Conservation (phyloP, 2,113 vertebrate genomes). For the Macheiramphus alcinus region DNA sequence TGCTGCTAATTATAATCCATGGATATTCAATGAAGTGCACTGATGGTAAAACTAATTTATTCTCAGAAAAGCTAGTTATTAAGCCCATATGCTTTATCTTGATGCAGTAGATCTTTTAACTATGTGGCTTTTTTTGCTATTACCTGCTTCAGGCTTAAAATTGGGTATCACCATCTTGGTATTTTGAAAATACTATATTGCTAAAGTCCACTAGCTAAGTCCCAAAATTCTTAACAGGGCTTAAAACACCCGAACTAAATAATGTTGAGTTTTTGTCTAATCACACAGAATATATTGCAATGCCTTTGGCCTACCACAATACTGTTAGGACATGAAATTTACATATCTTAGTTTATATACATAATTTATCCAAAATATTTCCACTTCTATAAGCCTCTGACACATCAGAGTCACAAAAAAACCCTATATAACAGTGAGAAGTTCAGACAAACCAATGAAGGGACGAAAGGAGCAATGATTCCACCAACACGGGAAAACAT, state of each 20-base stretch:
- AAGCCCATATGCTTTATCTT: not conserved
- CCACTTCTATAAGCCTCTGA: not conserved
- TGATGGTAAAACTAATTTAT: not conserved
- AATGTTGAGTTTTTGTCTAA: not conserved
- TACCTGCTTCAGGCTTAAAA: not conserved
- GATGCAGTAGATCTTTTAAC: not conserved
- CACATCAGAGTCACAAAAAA: not conserved
- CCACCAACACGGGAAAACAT: slow-evolving; percentile 83
- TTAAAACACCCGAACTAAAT: not conserved
- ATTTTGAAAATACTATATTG: not conserved
- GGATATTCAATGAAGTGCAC: not conserved
- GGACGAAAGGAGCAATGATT: slow-evolving; percentile 81
- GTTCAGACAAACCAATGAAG: slow-evolving; percentile 77
- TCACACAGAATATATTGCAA: not conserved
- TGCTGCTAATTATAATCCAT: not conserved
- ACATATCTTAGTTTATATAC: not conserved
- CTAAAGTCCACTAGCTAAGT: not conserved
- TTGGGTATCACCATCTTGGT: not conserved
- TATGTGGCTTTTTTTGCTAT: not conserved
- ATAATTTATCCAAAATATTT: not conserved
- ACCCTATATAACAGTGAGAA: not conserved
- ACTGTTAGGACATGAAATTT: not conserved
- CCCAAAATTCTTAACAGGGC: not conserved
- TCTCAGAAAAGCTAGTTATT: not conserved
- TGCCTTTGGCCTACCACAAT: not conserved